Evolutionary conservation across 2,797 vertebrate genomes (phyloP), one percentile per base, ranked within the genome.

Genomic region (Eulemur albifrons): DNA sequence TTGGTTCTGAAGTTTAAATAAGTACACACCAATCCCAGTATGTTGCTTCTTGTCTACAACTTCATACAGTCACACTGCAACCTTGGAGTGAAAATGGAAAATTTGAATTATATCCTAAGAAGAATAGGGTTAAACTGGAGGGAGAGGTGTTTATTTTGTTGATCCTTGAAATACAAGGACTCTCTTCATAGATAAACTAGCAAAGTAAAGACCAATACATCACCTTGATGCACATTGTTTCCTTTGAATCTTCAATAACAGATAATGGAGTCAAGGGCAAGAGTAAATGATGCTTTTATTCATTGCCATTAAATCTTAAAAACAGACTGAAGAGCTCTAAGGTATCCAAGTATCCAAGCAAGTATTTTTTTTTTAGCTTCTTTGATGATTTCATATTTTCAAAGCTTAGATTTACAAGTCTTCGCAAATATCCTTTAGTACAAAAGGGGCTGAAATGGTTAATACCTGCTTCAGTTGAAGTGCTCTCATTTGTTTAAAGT

Each of bases 81-180:
- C 32, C 18, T 80, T 77, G 52, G 40, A 70, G 45, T 82, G 77
- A 90, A 88, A 90, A 83, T 38, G 38, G 35, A 95, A 75, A 92
- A 40, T 65, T 32, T 72, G 65, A 93, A 92, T 90, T 86, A 81
- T 30, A 93, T 95, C 79, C 30, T 52, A 77, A 80, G 61, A 84
- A 72, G 48, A 54, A 61, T 20, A 83, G 43, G 30, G 72, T 94
- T 95, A 92, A 92, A 65, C 11, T 30, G 18, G 59, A 87, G 35
- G 32, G 27, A 90, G 15, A 63, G 0, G 8, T 77, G 45, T 61
- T 95, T 90, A 86, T 83, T 72, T 90, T 45, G 63, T 32, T 81
- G 30, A 86, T 92, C 25, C 20, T 88, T 94, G 67, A 95, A 89
- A 94, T 70, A 94, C 32, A 95, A 67, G 50, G 83, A 35, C 59